Base-by-base conservation (phyloP, 1,140 invertebrate species). In the Trachymyrmex cornetzi region DNA sequence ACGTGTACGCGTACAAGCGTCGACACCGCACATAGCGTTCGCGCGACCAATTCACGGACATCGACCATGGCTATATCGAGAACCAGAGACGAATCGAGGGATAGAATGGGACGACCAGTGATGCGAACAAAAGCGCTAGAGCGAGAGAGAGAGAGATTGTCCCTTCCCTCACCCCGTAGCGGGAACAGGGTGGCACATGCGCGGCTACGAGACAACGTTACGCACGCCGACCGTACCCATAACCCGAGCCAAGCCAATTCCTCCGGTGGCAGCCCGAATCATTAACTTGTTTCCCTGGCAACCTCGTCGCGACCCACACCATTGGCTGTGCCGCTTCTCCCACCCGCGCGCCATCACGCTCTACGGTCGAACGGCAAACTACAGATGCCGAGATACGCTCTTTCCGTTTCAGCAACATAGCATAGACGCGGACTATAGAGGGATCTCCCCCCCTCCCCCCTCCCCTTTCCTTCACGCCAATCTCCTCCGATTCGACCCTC, bases 231-330 rank as follows among this genome's bases (percentile, higher is more conserved):
- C 57, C 69, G 63, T 80, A 67, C 63, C 79, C 38, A 44, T 44
- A 44, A 44, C 38, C 38, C 66, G 27, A 61, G 74, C 85, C 87
- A 91, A 92, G 91, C 93, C 93, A 94, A 94, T 94, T 95, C 93
- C 94, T 94, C 91, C 91, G 91, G 93, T 94, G 91, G 93, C 92
- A 91, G 93, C 92, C 94, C 94, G 94, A 95, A 95, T 95, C 94
- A 95, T 95, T 95, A 95, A 95, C 93, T 94, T 94, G 95, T 95
- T 94, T 91, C 94, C 95, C 91, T 94, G 94, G 94, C 94, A 95
- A 95, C 95, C 66, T 91, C 92, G 69, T 85, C 63, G 89, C 87
- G 88, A 90, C 91, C 90, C 89, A 92, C 90, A 92, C 92, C 92
- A 95, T 95, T 95, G 95, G 95, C 87, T 90, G 92, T 63, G 5